These are phyloP conservation scores for Callospermophilus lateralis DNA, from an alignment of 2,113 vertebrate genomes.

Conservation along the genomic window DNA sequence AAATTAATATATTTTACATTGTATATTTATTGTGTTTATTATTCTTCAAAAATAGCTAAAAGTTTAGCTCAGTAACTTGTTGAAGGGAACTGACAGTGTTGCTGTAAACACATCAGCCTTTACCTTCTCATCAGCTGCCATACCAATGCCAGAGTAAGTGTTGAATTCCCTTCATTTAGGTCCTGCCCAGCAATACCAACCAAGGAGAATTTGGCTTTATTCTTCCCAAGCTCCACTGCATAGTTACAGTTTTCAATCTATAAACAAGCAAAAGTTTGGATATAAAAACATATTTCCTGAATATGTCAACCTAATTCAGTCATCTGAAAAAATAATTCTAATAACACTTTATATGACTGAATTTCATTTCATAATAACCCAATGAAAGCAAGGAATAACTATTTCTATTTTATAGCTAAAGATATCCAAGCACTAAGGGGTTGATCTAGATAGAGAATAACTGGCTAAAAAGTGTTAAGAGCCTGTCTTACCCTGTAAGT, in stretches of 20 bases:
- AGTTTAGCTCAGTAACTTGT: background rate
- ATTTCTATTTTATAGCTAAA: background rate
- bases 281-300: constrained; percentile 42
- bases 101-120: background rate
- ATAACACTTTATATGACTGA: background rate
- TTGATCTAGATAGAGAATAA: constrained; percentile 12
- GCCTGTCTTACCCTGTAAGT: background rate
- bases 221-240: constrained; percentile 94
- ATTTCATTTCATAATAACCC: background rate
- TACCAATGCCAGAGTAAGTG: constrained; percentile 95
- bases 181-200: constrained; percentile 97
- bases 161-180: constrained; percentile 94
- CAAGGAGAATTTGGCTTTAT: constrained; percentile 95
- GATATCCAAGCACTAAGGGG: background rate
- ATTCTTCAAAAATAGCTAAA: constrained; percentile 22
- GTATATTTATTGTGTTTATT: background rate
- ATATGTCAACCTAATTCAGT: background rate
- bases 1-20: constrained; percentile 57
- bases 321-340: background rate
- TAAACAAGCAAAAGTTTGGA: constrained; percentile 60
- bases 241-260: constrained; percentile 99
- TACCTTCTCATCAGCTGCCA: constrained; percentile 99
- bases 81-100: background rate
- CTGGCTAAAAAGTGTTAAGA: background rate
- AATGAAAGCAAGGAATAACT: constrained; percentile 11